Conservation (phyloP, 2,113 vertebrate genomes). For the Odontophorus gujanensis region DNA sequence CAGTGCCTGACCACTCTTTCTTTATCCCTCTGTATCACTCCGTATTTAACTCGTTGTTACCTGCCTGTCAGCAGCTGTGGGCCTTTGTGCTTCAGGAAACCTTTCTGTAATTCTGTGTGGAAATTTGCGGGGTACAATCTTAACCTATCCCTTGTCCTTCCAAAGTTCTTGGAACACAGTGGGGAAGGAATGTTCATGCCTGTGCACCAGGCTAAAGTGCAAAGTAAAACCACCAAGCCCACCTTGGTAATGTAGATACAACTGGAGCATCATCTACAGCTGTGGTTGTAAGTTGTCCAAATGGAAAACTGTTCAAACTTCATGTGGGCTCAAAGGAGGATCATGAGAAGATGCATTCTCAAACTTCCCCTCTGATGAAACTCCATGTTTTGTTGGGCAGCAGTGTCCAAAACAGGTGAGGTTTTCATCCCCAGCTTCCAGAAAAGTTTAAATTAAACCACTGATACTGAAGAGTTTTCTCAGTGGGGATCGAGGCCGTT, state of each 20-base stretch:
- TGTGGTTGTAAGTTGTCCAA: background rate
- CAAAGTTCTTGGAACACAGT: background rate
- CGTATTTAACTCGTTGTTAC: rapidly evolving
- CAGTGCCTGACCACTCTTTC: no score
- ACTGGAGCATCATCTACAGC: background rate
- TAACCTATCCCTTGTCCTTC: background rate
- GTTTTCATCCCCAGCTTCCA: background rate
- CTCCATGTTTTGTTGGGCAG: background rate
- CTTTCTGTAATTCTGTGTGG: background rate
- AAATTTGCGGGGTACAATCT: background rate
- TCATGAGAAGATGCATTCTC: background rate
- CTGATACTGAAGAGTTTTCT: background rate
- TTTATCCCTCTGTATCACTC: background rate
- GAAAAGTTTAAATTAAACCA: background rate
- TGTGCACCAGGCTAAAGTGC: background rate
- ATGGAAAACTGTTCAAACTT: background rate
- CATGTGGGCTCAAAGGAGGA: background rate
- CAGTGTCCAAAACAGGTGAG: background rate
- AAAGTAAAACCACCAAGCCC: background rate
- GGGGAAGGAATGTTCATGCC: background rate
- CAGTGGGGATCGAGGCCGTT: background rate
- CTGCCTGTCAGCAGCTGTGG: background rate
- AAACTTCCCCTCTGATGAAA: background rate
- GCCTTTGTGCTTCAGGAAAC: background rate
- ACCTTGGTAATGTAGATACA: background rate